Conservation (phyloP, 2,888 invertebrate genomes). For the Rugalucina vietnamica region DNA sequence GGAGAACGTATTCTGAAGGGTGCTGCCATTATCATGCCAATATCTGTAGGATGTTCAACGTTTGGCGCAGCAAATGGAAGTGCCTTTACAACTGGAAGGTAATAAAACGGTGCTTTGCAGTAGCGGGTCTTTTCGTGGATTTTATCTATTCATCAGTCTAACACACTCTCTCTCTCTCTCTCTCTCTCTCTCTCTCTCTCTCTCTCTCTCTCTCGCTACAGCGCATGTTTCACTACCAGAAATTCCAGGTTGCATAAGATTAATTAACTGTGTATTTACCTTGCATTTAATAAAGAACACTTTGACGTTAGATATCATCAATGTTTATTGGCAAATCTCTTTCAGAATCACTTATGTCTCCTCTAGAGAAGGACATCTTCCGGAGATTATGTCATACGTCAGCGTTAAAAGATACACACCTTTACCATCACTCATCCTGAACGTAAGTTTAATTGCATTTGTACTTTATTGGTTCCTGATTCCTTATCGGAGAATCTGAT, state of each 20-base stretch:
- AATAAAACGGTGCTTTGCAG: too few relatives aligned
- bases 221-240: too few relatives aligned
- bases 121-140: too few relatives aligned
- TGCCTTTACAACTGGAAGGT: constrained; percentile 84
- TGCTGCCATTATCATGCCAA: constrained; percentile 69
- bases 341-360: constrained; percentile 68
- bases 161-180: too few relatives aligned
- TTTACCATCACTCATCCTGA: constrained; percentile 68
- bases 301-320: neutral
- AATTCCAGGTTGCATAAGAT: too few relatives aligned
- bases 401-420: constrained; percentile 68
- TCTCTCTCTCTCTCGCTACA: too few relatives aligned
- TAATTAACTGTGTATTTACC: too few relatives aligned
- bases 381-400: constrained; percentile 68
- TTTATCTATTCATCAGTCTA: too few relatives aligned
- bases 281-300: too few relatives aligned
- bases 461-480: too few relatives aligned
- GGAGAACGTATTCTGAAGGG: constrained; percentile 63
- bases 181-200: too few relatives aligned
- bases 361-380: constrained; percentile 69
- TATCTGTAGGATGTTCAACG: constrained; percentile 72
- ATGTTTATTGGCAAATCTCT: neutral
- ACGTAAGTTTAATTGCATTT: constrained; percentile 56
- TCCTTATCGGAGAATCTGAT: too few relatives aligned
- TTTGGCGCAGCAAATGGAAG: constrained; percentile 72